Percentiles rank a stretch among this genome's conserved stretches.
phyloP scores from a whole-genome alignment of 1,140 invertebrate species.

The Andrena cerasifolii region DNA sequence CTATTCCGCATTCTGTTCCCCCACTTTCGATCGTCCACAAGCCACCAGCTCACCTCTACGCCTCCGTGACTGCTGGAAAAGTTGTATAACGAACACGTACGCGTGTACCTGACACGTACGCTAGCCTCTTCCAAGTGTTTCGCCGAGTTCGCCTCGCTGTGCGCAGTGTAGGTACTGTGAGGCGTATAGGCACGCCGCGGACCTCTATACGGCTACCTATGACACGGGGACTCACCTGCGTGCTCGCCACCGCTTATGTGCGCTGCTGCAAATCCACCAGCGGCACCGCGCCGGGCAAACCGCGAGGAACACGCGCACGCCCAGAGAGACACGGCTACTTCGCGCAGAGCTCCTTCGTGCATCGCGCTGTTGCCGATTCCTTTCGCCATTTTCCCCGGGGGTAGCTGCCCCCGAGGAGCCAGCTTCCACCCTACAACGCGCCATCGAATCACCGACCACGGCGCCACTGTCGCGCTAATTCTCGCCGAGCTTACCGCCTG shows the following conservation, averaged over 20 bases:
- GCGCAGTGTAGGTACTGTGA: constrained; percentile 9
- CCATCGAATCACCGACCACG: too few relatives aligned
- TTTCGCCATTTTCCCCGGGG: not conserved
- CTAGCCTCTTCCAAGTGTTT: constrained; percentile 35
- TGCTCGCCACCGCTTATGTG: constrained; percentile 8
- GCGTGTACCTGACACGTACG: constrained; percentile 61
- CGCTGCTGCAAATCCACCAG: constrained; percentile 33
- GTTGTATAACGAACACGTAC: constrained; percentile 73
- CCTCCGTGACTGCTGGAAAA: constrained; percentile 76
- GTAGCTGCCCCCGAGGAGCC: too few relatives aligned
- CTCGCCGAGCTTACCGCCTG: too few relatives aligned
- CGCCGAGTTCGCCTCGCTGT: not conserved
- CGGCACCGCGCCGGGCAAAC: constrained; percentile 30
- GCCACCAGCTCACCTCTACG: constrained; percentile 76
- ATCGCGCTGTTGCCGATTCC: constrained; percentile 29
- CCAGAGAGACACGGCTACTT: not conserved
- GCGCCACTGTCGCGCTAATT: too few relatives aligned
- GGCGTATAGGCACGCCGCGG: not conserved
- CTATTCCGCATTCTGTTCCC: constrained; percentile 83
- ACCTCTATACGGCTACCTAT: constrained; percentile 48
- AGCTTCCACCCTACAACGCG: too few relatives aligned
- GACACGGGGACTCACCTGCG: constrained; percentile 48
- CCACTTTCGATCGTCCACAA: constrained; percentile 70
- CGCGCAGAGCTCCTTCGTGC: constrained; percentile 15
- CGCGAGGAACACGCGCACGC: constrained; percentile 20